These are phyloP conservation scores for Scrobipalpa atriplicella DNA, from an alignment of 2,888 invertebrate genomes.

Conservation along the genomic window DNA sequence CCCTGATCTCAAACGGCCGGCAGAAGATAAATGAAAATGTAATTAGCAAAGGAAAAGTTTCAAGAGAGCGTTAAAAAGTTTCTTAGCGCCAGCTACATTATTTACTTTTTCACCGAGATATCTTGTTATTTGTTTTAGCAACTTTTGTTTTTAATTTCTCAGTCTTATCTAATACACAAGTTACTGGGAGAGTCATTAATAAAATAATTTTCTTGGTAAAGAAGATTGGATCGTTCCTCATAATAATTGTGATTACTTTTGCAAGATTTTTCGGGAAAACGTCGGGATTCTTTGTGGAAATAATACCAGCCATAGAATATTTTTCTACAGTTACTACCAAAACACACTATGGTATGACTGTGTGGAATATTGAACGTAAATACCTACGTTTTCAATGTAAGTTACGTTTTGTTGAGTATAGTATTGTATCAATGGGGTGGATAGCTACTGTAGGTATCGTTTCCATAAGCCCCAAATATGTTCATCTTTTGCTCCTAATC, in stretches of 20 bases:
- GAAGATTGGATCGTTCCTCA: neutral
- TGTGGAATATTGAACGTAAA: too few relatives aligned
- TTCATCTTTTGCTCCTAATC: too few relatives aligned
- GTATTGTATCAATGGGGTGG: too few relatives aligned
- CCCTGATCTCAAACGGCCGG: slow-evolving; percentile 45
- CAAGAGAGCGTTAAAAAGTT: slow-evolving; percentile 70
- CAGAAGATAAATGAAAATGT: slow-evolving; percentile 76
- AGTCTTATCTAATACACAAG: slow-evolving; percentile 17
- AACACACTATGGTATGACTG: too few relatives aligned
- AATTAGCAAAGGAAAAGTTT: slow-evolving; percentile 61
- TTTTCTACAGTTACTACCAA: too few relatives aligned
- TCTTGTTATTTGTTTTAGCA: slow-evolving; percentile 58
- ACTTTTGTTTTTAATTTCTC: slow-evolving; percentile 36
- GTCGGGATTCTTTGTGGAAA: too few relatives aligned
- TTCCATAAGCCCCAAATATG: too few relatives aligned
- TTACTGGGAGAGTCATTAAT: neutral
- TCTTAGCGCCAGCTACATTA: slow-evolving; percentile 63
- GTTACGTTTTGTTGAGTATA: too few relatives aligned
- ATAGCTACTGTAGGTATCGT: too few relatives aligned
- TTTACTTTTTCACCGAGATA: slow-evolving; percentile 65
- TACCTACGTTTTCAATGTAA: too few relatives aligned
- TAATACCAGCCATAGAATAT: too few relatives aligned
- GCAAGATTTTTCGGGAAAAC: too few relatives aligned
- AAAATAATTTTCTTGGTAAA: slow-evolving; percentile 3
- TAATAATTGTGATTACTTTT: neutral